These are phyloP conservation scores for Shargacucullia verbasci DNA, from an alignment of 2,888 invertebrate species.

Conservation along the genomic window DNA sequence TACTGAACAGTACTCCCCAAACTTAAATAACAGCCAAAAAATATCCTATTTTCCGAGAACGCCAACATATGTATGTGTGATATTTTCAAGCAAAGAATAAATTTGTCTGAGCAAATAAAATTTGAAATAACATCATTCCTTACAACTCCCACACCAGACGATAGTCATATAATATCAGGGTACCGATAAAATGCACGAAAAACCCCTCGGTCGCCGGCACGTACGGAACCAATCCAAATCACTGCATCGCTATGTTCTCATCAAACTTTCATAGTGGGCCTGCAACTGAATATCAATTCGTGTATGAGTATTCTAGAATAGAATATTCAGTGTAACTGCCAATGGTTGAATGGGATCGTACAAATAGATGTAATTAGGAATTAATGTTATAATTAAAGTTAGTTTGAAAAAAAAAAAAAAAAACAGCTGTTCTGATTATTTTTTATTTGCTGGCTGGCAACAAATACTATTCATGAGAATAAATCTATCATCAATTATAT, in stretches of 20 bases:
- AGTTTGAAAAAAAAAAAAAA: no score
- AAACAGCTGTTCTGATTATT: no score
- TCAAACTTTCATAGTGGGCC: conserved; percentile 70
- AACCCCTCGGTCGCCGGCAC: conserved; percentile 62
- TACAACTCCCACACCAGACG: conserved; percentile 34
- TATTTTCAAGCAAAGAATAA: conserved; percentile 32
- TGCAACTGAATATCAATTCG: conserved; percentile 67
- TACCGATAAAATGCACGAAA: conserved; percentile 66
- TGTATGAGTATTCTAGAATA: conserved; percentile 39
- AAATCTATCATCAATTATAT: no score
- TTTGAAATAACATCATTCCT: conserved; percentile 47
- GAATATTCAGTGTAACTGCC: conserved; percentile 40
- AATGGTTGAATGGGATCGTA: conserved; percentile 24
- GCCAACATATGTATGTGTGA: conserved; percentile 20
- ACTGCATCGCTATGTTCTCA: conserved; percentile 69
- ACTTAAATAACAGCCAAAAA: neutral
- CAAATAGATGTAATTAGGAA: conserved; percentile 21
- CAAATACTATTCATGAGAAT: no score
- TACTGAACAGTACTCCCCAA: no score
- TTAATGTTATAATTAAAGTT: neutral
- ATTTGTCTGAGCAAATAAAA: conserved; percentile 52
- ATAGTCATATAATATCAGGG: conserved; percentile 69
- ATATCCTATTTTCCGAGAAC: conserved; percentile 17
- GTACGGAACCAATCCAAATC: conserved; percentile 76
- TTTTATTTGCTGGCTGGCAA: no score